Base-by-base conservation (phyloP, 2,888 invertebrate species). In the Stramonita haemastoma region DNA sequence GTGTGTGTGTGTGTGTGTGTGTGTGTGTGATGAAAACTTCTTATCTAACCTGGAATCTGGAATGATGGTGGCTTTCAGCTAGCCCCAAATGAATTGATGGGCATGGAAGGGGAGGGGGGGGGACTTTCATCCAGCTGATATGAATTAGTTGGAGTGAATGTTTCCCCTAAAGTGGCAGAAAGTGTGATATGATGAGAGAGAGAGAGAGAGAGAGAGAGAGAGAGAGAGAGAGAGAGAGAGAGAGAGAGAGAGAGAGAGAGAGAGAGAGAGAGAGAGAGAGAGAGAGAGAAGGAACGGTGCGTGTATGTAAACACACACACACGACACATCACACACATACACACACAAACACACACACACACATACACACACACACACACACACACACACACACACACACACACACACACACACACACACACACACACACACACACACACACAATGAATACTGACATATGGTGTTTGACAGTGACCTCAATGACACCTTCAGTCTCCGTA, bases 231-330 rank as follows among this genome's bases (percentile, higher is more conserved):
- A 46, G 46, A 46, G 46, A 46, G 46, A 46, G 46, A 46, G n/a
- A n/a, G n/a, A n/a, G n/a, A n/a, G n/a, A n/a, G n/a, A n/a, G n/a
- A n/a, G n/a, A n/a, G n/a, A n/a, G n/a, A n/a, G n/a, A n/a, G n/a
- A n/a, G n/a, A n/a, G n/a, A n/a, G n/a, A n/a, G n/a, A n/a, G 70
- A 70, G 70, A 70, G 70, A 70, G 70, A 70, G 70, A 70, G 70
- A 70, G 70, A 70, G 70, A 70, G 70, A 70, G 70, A 70, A 26
- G n/a, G 73, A 73, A n/a, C 19, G 73, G 46, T 46, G 46, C 8
- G 46, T 46, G 46, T 46, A 8, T 46, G 46, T 46, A 8, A n/a
- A n/a, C n/a, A n/a, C n/a, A n/a, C n/a, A n/a, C n/a, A n/a, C n/a
- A n/a, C n/a, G n/a, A n/a, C n/a, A n/a, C n/a, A n/a, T n/a, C n/a